Base-by-base conservation (phyloP, 2,888 invertebrate species). In the Leptopilina drosophilae region DNA sequence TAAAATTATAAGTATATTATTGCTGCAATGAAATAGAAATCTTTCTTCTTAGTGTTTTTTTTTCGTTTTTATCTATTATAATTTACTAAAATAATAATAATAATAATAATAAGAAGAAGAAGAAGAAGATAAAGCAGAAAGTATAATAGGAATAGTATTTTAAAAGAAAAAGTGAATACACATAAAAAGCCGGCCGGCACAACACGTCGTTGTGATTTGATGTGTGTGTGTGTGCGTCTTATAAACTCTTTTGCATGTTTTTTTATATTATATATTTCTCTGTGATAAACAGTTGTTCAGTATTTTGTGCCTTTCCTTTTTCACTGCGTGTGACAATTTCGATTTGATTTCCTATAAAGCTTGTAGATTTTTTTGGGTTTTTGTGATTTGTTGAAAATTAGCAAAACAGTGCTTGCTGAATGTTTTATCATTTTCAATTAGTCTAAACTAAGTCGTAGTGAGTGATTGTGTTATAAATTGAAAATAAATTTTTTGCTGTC, bases 321-420 rank as follows among this genome's bases (percentile, higher is more conserved):
- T 49, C 64, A 15, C 20, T 33, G 67, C 49, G 78, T 64, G 73
- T 73, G 42, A 7, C 7, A 8, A 42, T 42, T 42, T 1, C 42
- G 6, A 33, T 42, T 42, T 8, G 42, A 42, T 42, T 6, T 42
- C 3, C 7, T 8, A 42, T 42, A 7, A 26, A 26, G 11, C 15
- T 6, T 33, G 33, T 33, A 33, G 33, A 0, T 33, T 33, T 33
- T 33, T 33, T 67, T 76, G 49, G 59, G 26, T 20, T 65, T 20
- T 81, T 65, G 40, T 67, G 69, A 49, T 69, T 42, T 69, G 2
- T 53, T 53, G 7, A 33, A 12, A n/a, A 14, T 26, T 26, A 12
- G 7, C 26, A 49, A 26, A 53, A 69, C 33, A 73, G 73, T 73
- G 73, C 73, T 56, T 73, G 73, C 53, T 42, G 53, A 42, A 42